Evolutionary conservation across 2,113 vertebrate genomes (phyloP), one percentile per base, ranked within the genome.

Genomic region (Glaucidium brasilianum): DNA sequence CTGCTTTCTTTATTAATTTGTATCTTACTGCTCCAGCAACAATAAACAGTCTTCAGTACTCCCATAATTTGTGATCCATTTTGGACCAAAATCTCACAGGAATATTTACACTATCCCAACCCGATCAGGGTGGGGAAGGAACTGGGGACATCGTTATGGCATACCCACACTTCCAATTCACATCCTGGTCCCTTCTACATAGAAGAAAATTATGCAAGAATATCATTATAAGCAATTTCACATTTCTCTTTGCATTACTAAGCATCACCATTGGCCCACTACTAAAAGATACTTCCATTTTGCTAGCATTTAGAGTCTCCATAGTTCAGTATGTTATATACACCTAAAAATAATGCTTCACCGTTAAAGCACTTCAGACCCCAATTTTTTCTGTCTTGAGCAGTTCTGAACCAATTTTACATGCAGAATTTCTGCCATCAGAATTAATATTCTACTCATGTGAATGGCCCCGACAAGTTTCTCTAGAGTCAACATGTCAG

Each of bases 1-100:
- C 63, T 94, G 80, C 83, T 93, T 97, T 96, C 88, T 94, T 95
- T 92, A 96, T 94, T 96, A 95, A 97, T 97, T 95, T 94, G 83
- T 84, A 85, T 94, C 66, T 94, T 87, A 88, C 77, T 74, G 79
- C 58, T 92, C 23, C 88, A 90, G 63, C 64, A 95, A 73, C 77
- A 93, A 72, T 72, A 92, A 96, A 88, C 34, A 56, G 66, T 64
- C 66, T 87, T 89, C 66, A 72, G 23, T 21, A 34, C 66, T 78
- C 49, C 45, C 45, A 60, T 29, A 78, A 85, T 78, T 69, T 76
- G 37, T 68, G 27, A 35, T 94, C 43, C 47, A 69, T 75, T 95
- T 91, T 89, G 58, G 66, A 84, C 27, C 62, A 84, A 91, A 91
- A 72, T 85, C 29, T 73, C 83, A 78, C 22, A 45, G 83, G 39